These are phyloP conservation scores for Synchiropus splendidus DNA, from an alignment of 2,113 vertebrate species.

Conservation along the genomic window DNA sequence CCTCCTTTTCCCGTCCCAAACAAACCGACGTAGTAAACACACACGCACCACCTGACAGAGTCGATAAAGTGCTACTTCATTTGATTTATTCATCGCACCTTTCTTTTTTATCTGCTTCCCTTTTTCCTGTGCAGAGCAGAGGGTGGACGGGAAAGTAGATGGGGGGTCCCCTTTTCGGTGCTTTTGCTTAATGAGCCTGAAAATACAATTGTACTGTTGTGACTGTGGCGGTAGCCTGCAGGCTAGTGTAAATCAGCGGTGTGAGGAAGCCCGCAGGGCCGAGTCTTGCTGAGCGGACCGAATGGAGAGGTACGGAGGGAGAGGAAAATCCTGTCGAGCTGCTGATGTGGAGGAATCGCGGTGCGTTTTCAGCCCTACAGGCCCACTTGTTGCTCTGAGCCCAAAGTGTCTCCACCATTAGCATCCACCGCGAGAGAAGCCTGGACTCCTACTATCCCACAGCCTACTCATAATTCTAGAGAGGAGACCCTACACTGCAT, in stretches of 20 bases:
- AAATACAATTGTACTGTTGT: conserved; percentile 71
- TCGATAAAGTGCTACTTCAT: conserved; percentile 25
- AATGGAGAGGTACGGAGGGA: conserved; percentile 46
- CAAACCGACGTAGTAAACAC: conserved; percentile 33
- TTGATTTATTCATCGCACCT: conserved; percentile 22
- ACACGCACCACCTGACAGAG: no score
- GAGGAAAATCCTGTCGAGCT: conserved; percentile 51
- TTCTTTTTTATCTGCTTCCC: conserved; percentile 12
- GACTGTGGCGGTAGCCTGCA: conserved; percentile 69
- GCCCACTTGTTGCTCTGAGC: conserved; percentile 55
- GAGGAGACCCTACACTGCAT: no score
- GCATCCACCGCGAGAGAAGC: no score
- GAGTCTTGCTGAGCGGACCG: conserved; percentile 64
- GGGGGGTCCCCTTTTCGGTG: conserved; percentile 42
- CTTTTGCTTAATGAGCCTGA: conserved; percentile 72
- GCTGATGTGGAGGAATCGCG: conserved; percentile 48
- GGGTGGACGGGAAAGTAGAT: conserved; percentile 38
- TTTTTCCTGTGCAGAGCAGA: conserved; percentile 22
- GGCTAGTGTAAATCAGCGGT: conserved; percentile 70
- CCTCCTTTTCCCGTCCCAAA: conserved; percentile 13
- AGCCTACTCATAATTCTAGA: conserved; percentile 47
- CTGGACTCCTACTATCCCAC: no score
- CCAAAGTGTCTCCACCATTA: no score
- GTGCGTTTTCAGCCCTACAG: conserved; percentile 28
- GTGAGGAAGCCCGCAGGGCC: conserved; percentile 62